These are phyloP conservation scores for Saxidomus purpurata DNA, from an alignment of 1,140 invertebrate genomes.

Conservation along the genomic window DNA sequence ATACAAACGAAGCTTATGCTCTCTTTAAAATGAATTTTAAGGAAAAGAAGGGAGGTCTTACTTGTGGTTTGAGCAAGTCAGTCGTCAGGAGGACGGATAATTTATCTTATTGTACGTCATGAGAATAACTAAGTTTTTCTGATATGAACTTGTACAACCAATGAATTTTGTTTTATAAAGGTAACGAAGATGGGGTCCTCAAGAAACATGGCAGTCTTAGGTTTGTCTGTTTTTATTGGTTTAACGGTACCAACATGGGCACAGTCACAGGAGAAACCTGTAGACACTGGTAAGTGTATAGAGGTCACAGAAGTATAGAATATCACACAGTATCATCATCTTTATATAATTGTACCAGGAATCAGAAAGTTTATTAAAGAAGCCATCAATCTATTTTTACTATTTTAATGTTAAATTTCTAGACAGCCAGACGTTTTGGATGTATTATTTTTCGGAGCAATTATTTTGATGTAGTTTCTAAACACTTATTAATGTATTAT, in stretches of 20 bases:
- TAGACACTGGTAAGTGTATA: constrained; percentile 12
- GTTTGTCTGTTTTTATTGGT: constrained; percentile 28
- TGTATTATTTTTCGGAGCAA: too few species aligned
- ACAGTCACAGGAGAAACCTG: neutral
- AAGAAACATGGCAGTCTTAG: constrained; percentile 87
- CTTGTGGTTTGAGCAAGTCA: too few species aligned
- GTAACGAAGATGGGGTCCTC: constrained; percentile 90
- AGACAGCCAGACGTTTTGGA: too few species aligned
- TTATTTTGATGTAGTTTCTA: too few species aligned
- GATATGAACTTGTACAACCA: neutral
- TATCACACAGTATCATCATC: too few species aligned
- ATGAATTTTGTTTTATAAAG: neutral
- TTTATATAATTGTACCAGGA: neutral
- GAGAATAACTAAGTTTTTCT: too few species aligned
- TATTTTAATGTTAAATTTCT: too few species aligned
- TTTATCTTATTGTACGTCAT: too few species aligned
- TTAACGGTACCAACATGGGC: constrained; percentile 26
- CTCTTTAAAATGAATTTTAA: too few species aligned
- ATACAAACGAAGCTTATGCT: too few species aligned
- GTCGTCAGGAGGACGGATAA: too few species aligned
- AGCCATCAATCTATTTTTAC: neutral
- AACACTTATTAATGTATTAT: neutral
- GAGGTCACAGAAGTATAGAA: neutral
- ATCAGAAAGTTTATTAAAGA: neutral
- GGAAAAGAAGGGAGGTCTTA: too few species aligned